A percentile compares a stretch with the other conserved stretches of the same genome.
These are phyloP conservation scores for Hemaris fuciformis DNA, from an alignment of 2,888 invertebrate genomes.

Conservation along the genomic window DNA sequence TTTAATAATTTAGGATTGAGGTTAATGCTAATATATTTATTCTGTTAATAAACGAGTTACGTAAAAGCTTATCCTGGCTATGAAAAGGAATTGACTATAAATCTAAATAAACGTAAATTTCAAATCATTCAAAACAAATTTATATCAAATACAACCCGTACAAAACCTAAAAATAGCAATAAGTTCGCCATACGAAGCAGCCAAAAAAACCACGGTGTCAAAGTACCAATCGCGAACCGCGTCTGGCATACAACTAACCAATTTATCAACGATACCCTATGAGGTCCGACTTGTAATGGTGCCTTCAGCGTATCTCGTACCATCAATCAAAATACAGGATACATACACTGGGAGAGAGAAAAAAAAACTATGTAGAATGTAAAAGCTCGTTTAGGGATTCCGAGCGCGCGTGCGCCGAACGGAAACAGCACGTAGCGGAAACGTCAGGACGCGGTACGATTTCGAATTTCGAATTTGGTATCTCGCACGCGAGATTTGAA, in stretches of 20 bases:
- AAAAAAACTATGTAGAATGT: slow-evolving; percentile 42
- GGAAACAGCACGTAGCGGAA: slow-evolving; percentile 78
- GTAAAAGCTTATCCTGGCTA: too few relatives aligned
- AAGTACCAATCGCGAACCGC: slow-evolving; percentile 56
- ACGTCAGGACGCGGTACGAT: slow-evolving; percentile 80
- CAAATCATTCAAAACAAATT: neutral
- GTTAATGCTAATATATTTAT: too few relatives aligned
- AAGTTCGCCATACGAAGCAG: neutral
- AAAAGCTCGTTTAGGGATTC: slow-evolving; percentile 73
- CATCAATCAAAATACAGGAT: slow-evolving; percentile 78
- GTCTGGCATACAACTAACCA: slow-evolving; percentile 59
- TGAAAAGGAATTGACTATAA: too few relatives aligned
- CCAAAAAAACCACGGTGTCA: slow-evolving; percentile 32
- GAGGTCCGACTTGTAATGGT: slow-evolving; percentile 58
- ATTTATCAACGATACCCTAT: slow-evolving; percentile 62
- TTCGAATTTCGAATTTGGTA: slow-evolving; percentile 76
- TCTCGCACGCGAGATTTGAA: slow-evolving; percentile 63
- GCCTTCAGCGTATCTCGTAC: slow-evolving; percentile 57
- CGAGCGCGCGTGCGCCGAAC: slow-evolving; percentile 64
- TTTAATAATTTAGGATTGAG: too few relatives aligned
- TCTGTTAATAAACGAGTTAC: too few relatives aligned
- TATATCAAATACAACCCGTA: neutral
- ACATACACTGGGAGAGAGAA: slow-evolving; percentile 60
- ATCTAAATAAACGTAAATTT: too few relatives aligned
- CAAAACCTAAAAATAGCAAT: neutral